phyloP scores from a whole-genome alignment of 2,797 vertebrate species.

The Coranthus polyacanthus region DNA sequence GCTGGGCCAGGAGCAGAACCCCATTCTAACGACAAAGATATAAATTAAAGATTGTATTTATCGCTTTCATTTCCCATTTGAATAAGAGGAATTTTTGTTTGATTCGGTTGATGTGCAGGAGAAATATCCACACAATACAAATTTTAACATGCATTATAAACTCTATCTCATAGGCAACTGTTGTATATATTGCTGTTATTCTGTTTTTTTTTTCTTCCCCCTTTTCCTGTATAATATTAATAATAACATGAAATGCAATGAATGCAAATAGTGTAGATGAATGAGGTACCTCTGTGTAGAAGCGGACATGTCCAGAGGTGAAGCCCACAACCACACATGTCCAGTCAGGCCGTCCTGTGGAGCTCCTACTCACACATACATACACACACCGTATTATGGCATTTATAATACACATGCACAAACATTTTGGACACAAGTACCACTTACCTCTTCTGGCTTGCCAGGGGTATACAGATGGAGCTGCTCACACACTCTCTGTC shows the following conservation, averaged over 20 bases:
- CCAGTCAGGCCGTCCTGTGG: constrained; percentile 97
- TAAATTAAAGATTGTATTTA: background rate
- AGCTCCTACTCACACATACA: constrained; percentile 88
- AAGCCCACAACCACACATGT: constrained; percentile 97
- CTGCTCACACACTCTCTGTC: constrained; percentile 93
- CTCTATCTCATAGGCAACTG: too few relatives aligned
- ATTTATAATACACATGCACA: background rate
- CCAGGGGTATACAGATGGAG: constrained; percentile 93
- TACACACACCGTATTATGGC: background rate
- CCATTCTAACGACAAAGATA: constrained; percentile 85
- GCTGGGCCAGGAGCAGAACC: constrained; percentile 94
- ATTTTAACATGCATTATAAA: too few relatives aligned
- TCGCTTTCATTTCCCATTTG: background rate
- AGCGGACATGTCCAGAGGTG: constrained; percentile 94
- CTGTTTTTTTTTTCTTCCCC: background rate
- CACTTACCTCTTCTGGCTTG: constrained; percentile 96
- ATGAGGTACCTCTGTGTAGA: constrained; percentile 94
- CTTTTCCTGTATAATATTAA: background rate
- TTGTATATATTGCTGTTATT: too few relatives aligned
- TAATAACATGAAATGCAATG: too few relatives aligned
- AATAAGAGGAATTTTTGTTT: too few relatives aligned
- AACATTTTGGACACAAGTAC: background rate
- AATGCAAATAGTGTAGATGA: background rate
- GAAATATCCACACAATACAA: too few relatives aligned
- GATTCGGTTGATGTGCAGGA: too few relatives aligned